These are phyloP conservation scores for Pyrgilauda ruficollis DNA, from an alignment of 2,113 vertebrate species.

Conservation along the genomic window DNA sequence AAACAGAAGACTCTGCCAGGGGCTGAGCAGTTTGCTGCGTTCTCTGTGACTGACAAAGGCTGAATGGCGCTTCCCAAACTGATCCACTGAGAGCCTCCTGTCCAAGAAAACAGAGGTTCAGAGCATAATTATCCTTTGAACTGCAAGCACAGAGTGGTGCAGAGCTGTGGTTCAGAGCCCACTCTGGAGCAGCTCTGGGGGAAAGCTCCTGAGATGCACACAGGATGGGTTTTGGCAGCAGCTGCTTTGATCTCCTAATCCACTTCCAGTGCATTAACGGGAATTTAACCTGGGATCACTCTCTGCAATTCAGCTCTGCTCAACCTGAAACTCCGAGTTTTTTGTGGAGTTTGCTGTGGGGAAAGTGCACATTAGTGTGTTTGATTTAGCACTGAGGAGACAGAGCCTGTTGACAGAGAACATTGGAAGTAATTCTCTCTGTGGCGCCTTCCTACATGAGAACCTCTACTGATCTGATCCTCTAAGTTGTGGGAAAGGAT, in stretches of 20 bases:
- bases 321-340: not conserved
- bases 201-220: not conserved
- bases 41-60: not conserved
- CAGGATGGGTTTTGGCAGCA: not conserved
- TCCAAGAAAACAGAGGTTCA: not conserved
- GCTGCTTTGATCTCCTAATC: not conserved
- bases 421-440: not conserved
- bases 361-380: not conserved
- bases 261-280: not conserved
- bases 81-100: not conserved
- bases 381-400: not conserved
- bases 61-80: rapidly evolving
- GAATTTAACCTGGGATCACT: not conserved
- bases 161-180: not conserved
- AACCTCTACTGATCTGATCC: not conserved
- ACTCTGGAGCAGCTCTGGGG: not conserved
- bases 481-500: not conserved
- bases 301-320: not conserved
- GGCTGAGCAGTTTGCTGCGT: not conserved
- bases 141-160: not conserved
- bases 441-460: not conserved
- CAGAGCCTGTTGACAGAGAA: not conserved
- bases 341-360: not conserved
- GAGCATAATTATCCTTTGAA: not conserved
- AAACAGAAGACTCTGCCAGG: not conserved